Percentiles rank a stretch among this genome's conserved stretches.
Conservation (phyloP, 2,113 vertebrate genomes). For the Beaufortia kweichowensis region DNA sequence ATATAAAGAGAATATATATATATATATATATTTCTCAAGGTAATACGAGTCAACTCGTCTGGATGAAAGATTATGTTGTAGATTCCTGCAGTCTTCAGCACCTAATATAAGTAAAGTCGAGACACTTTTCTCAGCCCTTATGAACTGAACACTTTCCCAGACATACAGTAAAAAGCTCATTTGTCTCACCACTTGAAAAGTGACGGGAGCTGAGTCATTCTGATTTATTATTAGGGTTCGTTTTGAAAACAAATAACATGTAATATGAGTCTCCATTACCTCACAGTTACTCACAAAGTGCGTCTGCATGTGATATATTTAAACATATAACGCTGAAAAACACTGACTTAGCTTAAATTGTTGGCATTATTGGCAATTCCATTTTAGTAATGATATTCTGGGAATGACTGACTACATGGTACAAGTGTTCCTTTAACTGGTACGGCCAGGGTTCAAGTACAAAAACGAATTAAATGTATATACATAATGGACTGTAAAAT, state of each 20-base stretch:
- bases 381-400: no score
- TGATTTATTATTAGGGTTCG: not conserved
- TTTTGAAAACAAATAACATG: not conserved
- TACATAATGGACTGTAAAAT: no score
- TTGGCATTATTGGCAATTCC: not conserved
- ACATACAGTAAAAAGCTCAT: not conserved
- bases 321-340: not conserved
- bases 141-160: not conserved
- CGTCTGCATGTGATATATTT: not conserved
- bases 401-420: not conserved
- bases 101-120: not conserved
- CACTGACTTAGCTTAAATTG: not conserved
- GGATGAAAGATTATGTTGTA: not conserved
- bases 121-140: constrained; percentile 35
- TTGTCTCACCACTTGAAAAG: constrained; percentile 17
- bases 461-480: no score
- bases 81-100: not conserved
- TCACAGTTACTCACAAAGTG: not conserved
- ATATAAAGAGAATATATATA: not conserved
- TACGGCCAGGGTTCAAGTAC: no score
- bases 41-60: not conserved
- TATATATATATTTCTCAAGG: not conserved
- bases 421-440: no score
- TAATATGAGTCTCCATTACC: not conserved
- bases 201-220: constrained; percentile 7